Evolutionary conservation across 2,113 vertebrate species (phyloP).

Genomic region (Anolis sagrei): DNA sequence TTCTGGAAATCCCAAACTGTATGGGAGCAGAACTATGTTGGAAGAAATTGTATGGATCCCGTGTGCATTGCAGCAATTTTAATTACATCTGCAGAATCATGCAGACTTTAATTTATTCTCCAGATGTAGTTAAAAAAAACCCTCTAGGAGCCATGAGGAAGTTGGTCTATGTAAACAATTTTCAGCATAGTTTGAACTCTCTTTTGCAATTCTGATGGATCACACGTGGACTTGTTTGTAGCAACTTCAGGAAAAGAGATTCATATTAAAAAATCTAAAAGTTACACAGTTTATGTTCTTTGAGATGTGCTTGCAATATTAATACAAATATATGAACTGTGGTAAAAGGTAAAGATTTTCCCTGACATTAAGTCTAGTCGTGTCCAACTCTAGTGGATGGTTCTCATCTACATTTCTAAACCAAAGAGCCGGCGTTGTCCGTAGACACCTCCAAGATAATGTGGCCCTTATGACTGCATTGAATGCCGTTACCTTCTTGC

Average conservation of each 20-base stretch:
- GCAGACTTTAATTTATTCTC: not conserved
- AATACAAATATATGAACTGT: too few species aligned
- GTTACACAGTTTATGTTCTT: not conserved
- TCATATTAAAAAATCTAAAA: not conserved
- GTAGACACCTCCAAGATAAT: too few species aligned
- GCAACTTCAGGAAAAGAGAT: not conserved
- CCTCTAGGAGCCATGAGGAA: not conserved
- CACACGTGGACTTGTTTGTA: not conserved
- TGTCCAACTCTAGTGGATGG: too few species aligned
- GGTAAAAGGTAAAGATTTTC: too few species aligned
- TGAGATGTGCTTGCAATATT: not conserved
- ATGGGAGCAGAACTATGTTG: not conserved
- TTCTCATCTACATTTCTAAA: too few species aligned
- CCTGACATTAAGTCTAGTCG: too few species aligned
- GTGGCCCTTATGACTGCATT: too few species aligned
- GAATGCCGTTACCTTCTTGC: too few species aligned
- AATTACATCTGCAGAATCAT: not conserved
- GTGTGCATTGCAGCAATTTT: not conserved
- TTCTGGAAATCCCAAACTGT: not conserved
- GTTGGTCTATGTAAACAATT: not conserved
- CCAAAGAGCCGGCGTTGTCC: too few species aligned
- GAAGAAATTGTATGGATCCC: not conserved
- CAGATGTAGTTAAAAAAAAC: not conserved
- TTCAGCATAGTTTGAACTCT: not conserved
- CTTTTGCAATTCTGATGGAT: not conserved